These are phyloP conservation scores for Ericerus pela DNA, from an alignment of 1,140 invertebrate genomes.

Conservation along the genomic window DNA sequence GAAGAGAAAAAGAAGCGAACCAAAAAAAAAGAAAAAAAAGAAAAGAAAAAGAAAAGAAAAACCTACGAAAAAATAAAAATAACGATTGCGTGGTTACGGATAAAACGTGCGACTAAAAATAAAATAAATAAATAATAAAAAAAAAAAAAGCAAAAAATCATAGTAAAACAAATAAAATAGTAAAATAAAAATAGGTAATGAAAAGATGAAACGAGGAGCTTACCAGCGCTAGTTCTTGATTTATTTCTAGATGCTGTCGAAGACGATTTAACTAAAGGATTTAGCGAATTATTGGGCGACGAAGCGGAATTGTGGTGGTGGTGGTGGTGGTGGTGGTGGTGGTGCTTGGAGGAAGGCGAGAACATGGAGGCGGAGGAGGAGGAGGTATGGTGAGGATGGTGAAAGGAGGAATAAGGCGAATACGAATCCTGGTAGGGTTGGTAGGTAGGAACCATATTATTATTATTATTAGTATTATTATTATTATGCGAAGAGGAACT, in stretches of 20 bases:
- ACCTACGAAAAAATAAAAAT: conserved; percentile 33
- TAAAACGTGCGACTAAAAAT: too few relatives aligned
- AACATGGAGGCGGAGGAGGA: conserved; percentile 13
- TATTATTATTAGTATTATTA: too few relatives aligned
- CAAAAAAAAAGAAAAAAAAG: conserved; percentile 17
- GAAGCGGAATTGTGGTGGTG: conserved; percentile 17
- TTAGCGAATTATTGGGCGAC: conserved; percentile 18
- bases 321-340: conserved; percentile 17
- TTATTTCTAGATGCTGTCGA: conserved; percentile 21
- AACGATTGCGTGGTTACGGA: too few relatives aligned
- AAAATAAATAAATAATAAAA: too few relatives aligned
- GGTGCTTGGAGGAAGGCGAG: conserved; percentile 16
- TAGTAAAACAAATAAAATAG: too few relatives aligned
- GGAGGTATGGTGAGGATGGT: conserved; percentile 16
- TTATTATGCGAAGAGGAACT: background rate
- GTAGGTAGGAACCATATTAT: conserved; percentile 11
- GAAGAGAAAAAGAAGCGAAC: conserved; percentile 4
- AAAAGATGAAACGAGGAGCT: conserved; percentile 13
- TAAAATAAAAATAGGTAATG: too few relatives aligned
- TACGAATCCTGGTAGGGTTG: conserved; percentile 17
- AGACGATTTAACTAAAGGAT: conserved; percentile 19
- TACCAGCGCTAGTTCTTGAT: conserved; percentile 25
- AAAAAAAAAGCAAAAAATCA: too few relatives aligned
- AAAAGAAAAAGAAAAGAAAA: conserved; percentile 22
- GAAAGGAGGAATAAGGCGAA: conserved; percentile 6